A percentile compares a stretch with the other conserved stretches of the same genome.
Conservation (phyloP, 2,797 vertebrate genomes). For the Spinibarbus caldwelli region DNA sequence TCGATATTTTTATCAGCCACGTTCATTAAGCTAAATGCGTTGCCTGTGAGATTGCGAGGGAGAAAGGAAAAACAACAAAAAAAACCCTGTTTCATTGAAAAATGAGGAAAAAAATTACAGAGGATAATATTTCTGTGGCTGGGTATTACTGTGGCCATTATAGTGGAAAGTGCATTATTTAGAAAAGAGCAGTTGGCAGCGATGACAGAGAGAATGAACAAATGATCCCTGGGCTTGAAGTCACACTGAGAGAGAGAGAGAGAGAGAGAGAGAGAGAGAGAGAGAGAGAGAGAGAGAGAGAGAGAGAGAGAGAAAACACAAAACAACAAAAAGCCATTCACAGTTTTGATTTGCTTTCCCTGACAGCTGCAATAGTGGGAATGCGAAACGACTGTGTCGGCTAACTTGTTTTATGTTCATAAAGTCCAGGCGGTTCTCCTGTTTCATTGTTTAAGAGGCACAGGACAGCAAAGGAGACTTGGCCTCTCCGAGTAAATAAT, state of each 20-base stretch:
- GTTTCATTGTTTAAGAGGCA: conserved; percentile 62
- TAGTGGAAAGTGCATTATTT: conserved; percentile 60
- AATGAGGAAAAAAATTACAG: conserved; percentile 10
- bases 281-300: no score
- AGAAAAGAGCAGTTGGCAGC: conserved; percentile 57
- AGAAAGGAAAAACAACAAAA: not conserved
- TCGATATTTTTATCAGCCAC: conserved; percentile 43
- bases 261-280: no score
- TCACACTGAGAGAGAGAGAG: conserved; percentile 11
- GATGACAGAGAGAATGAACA: conserved; percentile 51
- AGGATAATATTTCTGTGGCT: conserved; percentile 41
- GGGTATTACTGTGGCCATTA: conserved; percentile 58
- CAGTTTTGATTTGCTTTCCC: conserved; percentile 62
- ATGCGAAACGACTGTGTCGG: conserved; percentile 54
- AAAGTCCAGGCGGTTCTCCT: conserved; percentile 57
- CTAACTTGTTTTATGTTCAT: conserved; percentile 67
- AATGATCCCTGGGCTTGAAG: conserved; percentile 50
- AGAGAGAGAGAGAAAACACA: conserved; percentile 5
- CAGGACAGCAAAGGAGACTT: conserved; percentile 59
- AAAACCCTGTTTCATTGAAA: conserved; percentile 24
- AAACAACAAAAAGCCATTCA: conserved; percentile 55
- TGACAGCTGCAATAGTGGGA: conserved; percentile 63
- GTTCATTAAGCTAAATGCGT: conserved; percentile 47
- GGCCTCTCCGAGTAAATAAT: conserved; percentile 61
- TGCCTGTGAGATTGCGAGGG: conserved; percentile 48